Percentiles rank a stretch among this genome's conserved stretches.
These are phyloP conservation scores for Hylyphantes graminicola DNA, from an alignment of 1,140 invertebrate genomes.

Conservation along the genomic window DNA sequence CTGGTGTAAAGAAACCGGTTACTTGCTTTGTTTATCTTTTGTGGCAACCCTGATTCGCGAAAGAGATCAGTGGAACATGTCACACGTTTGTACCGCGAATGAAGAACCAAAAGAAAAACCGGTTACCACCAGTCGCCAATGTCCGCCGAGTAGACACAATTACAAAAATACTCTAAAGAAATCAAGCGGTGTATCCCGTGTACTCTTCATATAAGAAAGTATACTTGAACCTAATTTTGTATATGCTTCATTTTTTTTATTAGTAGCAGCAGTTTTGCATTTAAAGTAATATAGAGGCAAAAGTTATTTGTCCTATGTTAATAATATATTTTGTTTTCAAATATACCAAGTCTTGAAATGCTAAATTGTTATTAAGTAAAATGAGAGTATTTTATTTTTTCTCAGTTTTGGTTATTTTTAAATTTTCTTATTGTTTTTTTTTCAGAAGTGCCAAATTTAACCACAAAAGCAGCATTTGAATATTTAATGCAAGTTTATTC, in stretches of 20 bases:
- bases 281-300: background rate
- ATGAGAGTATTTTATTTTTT: background rate
- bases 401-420: background rate
- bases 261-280: background rate
- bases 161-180: too few relatives aligned
- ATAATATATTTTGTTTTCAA: background rate
- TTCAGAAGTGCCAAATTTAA: constrained; percentile 32
- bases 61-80: too few relatives aligned
- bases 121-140: too few relatives aligned
- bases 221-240: too few relatives aligned
- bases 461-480: constrained; percentile 7
- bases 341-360: background rate
- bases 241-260: background rate
- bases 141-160: too few relatives aligned
- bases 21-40: too few relatives aligned
- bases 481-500: constrained; percentile 25
- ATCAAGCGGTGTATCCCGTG: too few relatives aligned
- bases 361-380: background rate
- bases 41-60: too few relatives aligned
- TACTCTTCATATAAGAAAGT: too few relatives aligned
- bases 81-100: too few relatives aligned
- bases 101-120: too few relatives aligned
- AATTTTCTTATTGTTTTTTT: background rate
- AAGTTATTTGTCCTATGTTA: background rate
- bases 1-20: too few relatives aligned